Percentiles rank a stretch among this genome's conserved stretches.
These are phyloP conservation scores for Ictalurus furcatus DNA, from an alignment of 2,113 vertebrate species.

Conservation along the genomic window DNA sequence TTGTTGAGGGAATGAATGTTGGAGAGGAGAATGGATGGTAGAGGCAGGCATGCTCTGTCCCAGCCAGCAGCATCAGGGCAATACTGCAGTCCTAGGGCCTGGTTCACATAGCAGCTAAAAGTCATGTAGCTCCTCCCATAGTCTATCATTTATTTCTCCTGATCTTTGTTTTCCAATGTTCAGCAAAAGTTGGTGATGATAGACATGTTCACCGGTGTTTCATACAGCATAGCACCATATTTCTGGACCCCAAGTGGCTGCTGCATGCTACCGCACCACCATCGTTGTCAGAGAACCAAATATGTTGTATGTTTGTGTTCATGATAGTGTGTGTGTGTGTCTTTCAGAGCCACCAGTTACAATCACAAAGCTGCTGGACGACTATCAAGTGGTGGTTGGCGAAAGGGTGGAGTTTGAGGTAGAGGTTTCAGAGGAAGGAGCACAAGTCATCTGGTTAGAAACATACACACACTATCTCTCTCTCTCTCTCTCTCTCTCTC, in stretches of 20 bases:
- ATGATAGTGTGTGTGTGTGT: not conserved
- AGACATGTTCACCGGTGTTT: not conserved
- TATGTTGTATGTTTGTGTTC: constrained; percentile 55
- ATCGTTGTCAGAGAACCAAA: no score
- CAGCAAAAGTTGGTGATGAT: not conserved
- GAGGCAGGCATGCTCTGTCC: no score
- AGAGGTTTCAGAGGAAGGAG: constrained; percentile 90
- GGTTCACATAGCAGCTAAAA: not conserved
- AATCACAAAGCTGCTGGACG: constrained; percentile 82
- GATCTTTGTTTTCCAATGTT: not conserved
- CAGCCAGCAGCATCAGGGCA: no score
- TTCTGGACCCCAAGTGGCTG: constrained; percentile 56
- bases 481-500: not conserved
- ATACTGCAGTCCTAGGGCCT: no score
- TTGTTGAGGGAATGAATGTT: no score
- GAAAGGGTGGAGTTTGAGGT: constrained; percentile 85
- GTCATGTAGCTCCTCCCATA: not conserved
- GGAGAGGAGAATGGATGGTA: no score
- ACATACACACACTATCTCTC: not conserved
- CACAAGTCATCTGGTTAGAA: constrained; percentile 86
- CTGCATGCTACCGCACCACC: no score
- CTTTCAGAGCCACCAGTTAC: constrained; percentile 82
- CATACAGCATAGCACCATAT: not conserved
- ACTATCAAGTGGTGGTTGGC: constrained; percentile 86
- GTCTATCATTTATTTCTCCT: not conserved